These are phyloP conservation scores for Elymnias hypermnestra DNA, from an alignment of 1,140 invertebrate species.

Conservation along the genomic window DNA sequence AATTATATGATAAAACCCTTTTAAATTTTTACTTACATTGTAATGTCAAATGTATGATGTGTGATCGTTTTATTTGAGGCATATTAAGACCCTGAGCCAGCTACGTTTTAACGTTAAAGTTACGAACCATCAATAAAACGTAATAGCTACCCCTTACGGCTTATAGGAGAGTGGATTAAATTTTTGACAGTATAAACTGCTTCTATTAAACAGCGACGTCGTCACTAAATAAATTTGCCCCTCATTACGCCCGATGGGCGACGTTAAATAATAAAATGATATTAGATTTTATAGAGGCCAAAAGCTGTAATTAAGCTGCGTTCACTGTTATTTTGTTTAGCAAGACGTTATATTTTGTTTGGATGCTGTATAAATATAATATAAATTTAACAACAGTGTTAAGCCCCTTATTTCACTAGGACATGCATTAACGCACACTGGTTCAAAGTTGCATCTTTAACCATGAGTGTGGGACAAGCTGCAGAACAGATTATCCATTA, in stretches of 20 bases:
- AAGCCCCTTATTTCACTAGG: too few relatives aligned
- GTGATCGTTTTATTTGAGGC: background rate
- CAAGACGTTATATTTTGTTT: constrained; percentile 1
- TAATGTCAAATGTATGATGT: background rate
- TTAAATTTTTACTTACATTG: background rate
- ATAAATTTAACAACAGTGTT: too few relatives aligned
- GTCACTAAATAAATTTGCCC: constrained; percentile 21
- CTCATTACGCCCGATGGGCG: constrained; percentile 7
- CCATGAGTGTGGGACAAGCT: too few relatives aligned
- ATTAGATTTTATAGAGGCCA: constrained; percentile 17
- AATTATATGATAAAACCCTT: background rate
- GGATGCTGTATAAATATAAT: background rate
- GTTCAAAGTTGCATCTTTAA: too few relatives aligned
- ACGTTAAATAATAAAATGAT: constrained; percentile 6
- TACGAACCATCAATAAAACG: constrained; percentile 14
- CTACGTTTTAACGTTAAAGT: constrained; percentile 4
- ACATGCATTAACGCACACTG: too few relatives aligned
- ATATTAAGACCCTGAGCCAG: background rate
- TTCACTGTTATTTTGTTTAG: constrained; percentile 12
- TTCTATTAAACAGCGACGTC: constrained; percentile 19
- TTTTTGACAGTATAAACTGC: constrained; percentile 18
- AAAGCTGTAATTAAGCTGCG: constrained; percentile 17
- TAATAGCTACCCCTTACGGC: constrained; percentile 9
- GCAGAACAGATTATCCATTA: too few relatives aligned
- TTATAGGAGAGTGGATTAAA: constrained; percentile 17